phyloP scores from a whole-genome alignment of 2,113 vertebrate genomes.

The Taurulus bubalis region DNA sequence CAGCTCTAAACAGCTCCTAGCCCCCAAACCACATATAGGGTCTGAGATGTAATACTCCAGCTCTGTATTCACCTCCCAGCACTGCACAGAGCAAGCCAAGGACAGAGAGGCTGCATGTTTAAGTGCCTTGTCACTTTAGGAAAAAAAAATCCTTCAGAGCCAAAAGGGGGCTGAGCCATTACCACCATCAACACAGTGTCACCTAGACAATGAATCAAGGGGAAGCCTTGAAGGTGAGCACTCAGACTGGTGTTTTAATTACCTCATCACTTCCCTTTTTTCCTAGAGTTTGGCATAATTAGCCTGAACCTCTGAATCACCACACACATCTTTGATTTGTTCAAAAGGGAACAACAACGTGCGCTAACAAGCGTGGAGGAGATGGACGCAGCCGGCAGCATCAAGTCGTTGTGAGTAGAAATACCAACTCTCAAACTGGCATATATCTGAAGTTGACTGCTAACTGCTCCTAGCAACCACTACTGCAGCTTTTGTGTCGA shows the following conservation, averaged over 20 bases:
- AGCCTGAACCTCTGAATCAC: not conserved
- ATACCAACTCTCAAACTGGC: not conserved
- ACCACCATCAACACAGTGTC: constrained; percentile 22
- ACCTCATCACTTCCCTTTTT: not conserved
- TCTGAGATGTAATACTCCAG: constrained; percentile 34
- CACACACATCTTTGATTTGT: not conserved
- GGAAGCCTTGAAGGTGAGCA: constrained; percentile 7
- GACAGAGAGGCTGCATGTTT: constrained; percentile 25
- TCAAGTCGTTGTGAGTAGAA: not conserved
- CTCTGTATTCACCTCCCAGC: constrained; percentile 30
- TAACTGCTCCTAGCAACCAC: not conserved
- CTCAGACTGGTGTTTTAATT: not conserved
- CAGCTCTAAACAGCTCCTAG: constrained; percentile 24
- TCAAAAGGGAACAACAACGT: too few relatives aligned
- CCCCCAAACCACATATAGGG: constrained; percentile 40
- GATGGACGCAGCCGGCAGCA: not conserved
- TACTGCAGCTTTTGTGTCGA: not conserved
- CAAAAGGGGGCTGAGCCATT: not conserved
- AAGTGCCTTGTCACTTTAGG: constrained; percentile 41
- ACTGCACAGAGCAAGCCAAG: constrained; percentile 44
- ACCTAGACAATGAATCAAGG: not conserved
- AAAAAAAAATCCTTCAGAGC: constrained; percentile 4
- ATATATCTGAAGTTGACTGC: not conserved
- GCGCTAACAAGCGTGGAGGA: not conserved
- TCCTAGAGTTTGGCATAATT: not conserved